Percentiles rank a stretch among this genome's conserved stretches.
phyloP scores from a whole-genome alignment of 2,113 vertebrate genomes.

The Pterophyllum scalare region DNA sequence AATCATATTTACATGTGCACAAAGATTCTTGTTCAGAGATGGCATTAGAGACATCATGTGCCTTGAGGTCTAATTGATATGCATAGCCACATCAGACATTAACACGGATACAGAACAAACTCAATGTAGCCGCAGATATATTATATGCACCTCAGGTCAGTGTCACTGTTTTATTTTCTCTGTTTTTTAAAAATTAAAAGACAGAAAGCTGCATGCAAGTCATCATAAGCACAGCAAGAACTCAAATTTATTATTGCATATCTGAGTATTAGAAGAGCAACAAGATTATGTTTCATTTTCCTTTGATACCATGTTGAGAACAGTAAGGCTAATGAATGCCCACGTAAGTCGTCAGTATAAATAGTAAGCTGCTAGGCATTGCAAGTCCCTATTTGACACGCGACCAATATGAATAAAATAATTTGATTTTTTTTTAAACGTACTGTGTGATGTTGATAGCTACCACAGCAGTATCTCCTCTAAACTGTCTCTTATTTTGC shows the following conservation, averaged over 20 bases:
- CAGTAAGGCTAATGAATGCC: background rate
- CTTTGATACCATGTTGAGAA: background rate
- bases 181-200: background rate
- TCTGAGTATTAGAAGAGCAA: background rate
- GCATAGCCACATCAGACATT: background rate
- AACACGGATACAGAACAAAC: background rate
- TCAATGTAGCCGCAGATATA: background rate
- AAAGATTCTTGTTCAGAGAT: conserved; percentile 23
- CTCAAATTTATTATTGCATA: background rate
- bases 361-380: background rate
- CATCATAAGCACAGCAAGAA: background rate
- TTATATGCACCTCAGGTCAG: background rate
- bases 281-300: background rate
- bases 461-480: background rate
- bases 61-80: conserved; percentile 14
- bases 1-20: conserved; percentile 22
- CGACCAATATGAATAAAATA: background rate
- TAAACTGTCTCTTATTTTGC: too few relatives aligned
- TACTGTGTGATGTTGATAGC: background rate
- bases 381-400: background rate
- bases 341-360: background rate
- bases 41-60: background rate
- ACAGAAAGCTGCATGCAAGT: background rate
- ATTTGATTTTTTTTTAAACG: background rate
- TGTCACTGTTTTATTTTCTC: background rate